Percentiles rank a stretch among this genome's conserved stretches.
Evolutionary conservation across 2,888 invertebrate species (phyloP).

Genomic region (Tenthredo livida): DNA sequence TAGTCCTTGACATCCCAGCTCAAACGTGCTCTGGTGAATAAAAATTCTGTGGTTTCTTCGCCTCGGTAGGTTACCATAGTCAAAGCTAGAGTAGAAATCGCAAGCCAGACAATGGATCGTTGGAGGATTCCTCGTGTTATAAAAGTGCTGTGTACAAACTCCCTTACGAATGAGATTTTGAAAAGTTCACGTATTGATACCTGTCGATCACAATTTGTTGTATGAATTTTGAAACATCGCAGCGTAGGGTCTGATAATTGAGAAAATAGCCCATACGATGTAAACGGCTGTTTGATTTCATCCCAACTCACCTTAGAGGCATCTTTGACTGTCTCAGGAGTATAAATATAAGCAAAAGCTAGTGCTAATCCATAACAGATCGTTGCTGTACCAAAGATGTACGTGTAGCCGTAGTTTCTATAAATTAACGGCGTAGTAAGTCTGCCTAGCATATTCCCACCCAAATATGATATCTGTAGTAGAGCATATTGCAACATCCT

Average conservation of each 20-base stretch:
- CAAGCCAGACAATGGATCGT: constrained; percentile 79
- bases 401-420: constrained; percentile 79
- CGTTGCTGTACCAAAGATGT: constrained; percentile 79
- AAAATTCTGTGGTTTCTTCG: constrained; percentile 80
- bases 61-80: constrained; percentile 78
- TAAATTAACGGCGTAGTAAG: constrained; percentile 82
- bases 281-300: not conserved
- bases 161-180: constrained; percentile 79
- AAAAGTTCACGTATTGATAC: constrained; percentile 77
- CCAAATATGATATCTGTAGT: constrained; percentile 81
- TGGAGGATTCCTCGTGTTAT: constrained; percentile 81
- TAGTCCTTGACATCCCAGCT: constrained; percentile 84
- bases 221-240: not conserved
- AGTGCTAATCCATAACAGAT: constrained; percentile 78
- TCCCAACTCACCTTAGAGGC: constrained; percentile 60
- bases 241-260: not conserved
- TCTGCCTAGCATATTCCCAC: constrained; percentile 83
- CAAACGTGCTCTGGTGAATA: constrained; percentile 83
- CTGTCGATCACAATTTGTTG: constrained; percentile 76
- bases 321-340: constrained; percentile 80
- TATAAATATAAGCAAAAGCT: constrained; percentile 78
- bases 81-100: constrained; percentile 71
- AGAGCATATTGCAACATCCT: constrained; percentile 78
- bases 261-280: not conserved
- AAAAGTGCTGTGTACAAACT: constrained; percentile 82